A percentile compares a stretch with the other conserved stretches of the same genome.
These are phyloP conservation scores for Ranitomeya imitator DNA, from an alignment of 2,113 vertebrate species.

Conservation along the genomic window DNA sequence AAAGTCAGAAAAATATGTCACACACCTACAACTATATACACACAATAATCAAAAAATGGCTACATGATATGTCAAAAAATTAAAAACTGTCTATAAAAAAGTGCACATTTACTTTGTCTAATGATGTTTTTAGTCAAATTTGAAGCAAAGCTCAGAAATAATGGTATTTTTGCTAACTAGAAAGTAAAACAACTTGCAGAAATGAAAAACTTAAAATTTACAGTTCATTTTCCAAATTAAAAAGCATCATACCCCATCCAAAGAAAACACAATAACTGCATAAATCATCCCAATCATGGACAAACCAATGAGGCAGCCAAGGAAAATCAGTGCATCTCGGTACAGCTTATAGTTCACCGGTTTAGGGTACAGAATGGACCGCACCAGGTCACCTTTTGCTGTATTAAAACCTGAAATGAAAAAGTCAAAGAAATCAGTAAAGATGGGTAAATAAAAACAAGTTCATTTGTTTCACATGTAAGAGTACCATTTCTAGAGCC, in stretches of 20 bases:
- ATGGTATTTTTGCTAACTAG: neutral
- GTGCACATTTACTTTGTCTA: neutral
- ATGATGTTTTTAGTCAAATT: neutral
- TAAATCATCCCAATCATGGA: slow-evolving; percentile 78
- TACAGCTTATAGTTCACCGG: slow-evolving; percentile 79
- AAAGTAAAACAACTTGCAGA: neutral
- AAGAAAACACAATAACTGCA: slow-evolving; percentile 70
- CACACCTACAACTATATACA: no score
- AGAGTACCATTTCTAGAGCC: neutral
- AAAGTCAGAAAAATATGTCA: no score
- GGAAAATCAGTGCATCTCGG: slow-evolving; percentile 74
- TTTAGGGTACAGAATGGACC: slow-evolving; percentile 80
- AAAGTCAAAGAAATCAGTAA: neutral
- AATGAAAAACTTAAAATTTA: neutral
- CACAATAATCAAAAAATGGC: no score
- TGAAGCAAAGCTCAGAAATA: neutral
- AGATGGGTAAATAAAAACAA: neutral
- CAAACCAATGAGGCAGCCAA: slow-evolving; percentile 70
- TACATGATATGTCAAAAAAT: no score
- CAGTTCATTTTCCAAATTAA: neutral
- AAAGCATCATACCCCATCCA: slow-evolving; percentile 70
- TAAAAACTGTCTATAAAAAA: neutral
- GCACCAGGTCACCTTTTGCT: slow-evolving; percentile 78
- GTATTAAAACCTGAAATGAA: slow-evolving; percentile 75
- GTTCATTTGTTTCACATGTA: neutral